Evolutionary conservation across 35 echinoderm and acorn worm genomes (phyloP), one percentile per base, ranked within the genome.

Genomic region (Chiridota heheva): DNA sequence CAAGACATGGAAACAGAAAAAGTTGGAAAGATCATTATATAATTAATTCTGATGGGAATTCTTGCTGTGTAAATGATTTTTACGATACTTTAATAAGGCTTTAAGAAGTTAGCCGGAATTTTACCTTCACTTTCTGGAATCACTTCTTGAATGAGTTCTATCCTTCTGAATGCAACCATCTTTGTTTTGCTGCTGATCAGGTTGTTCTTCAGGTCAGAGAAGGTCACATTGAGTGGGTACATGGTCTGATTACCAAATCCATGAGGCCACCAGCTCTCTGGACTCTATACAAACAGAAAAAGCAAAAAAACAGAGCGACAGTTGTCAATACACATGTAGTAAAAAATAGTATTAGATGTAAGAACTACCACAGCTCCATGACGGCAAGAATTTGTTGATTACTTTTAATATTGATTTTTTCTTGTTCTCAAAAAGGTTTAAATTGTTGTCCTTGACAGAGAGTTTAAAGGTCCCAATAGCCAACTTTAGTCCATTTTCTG

Each of bases 241-340:
- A 98, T 66, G 0, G 25, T 63, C 36, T 98, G 95, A 3, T 83
- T 47, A n/a, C 95, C 95, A 77, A 84, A 98, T 16, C 95, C 89
- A 62, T 65, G 63, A 10, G 95, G 95, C 81, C 85, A 98, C 95
- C 95, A 98, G 29, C 70, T 77, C 31, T 90, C 27, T 36, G 89
- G 72, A 18, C 44, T 56, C 25, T 76, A 78, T 84, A 91, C 57
- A 46, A 18, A 66, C 5, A 13, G 75, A 22, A 68, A 31, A 44
- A 41, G 10, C 45, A 78, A 31, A 32, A 73, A 5, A 73, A 5
- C 60, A 63, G 30, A 63, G 7, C 7, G 60, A 10, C 48, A 53
- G 10, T 53, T 53, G 22, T 10, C 10, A 13, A 53, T 53, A 53
- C 48, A 10, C 48, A 53, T 10, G 48, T 22, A 13, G 48, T 10